These are phyloP conservation scores for Centropristis striata DNA, from an alignment of 2,113 vertebrate genomes.

Conservation along the genomic window DNA sequence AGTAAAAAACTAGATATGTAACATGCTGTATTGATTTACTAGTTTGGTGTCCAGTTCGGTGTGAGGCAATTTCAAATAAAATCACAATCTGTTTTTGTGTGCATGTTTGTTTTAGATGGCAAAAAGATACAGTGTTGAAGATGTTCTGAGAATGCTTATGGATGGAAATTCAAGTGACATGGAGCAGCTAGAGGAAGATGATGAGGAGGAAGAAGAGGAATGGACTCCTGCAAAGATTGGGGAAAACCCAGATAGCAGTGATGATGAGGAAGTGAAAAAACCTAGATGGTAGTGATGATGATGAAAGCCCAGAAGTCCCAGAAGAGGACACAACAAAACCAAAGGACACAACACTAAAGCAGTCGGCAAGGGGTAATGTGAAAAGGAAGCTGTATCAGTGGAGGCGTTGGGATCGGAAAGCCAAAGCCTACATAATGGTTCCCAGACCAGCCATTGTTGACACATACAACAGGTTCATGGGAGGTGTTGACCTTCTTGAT, in stretches of 20 bases:
- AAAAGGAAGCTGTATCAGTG: background rate
- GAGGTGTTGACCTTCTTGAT: background rate
- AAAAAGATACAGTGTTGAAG: background rate
- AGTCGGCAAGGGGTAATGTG: background rate
- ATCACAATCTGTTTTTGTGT: background rate
- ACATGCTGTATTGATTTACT: background rate
- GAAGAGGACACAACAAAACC: background rate
- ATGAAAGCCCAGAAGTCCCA: background rate
- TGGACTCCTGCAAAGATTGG: background rate
- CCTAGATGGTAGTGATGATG: background rate
- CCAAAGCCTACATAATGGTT: constrained; percentile 3
- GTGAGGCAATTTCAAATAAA: no score
- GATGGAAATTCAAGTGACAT: background rate
- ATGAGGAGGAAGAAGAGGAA: background rate
- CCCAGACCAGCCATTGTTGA: constrained; percentile 28
- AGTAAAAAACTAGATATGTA: background rate
- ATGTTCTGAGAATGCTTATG: background rate
- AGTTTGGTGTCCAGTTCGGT: no score
- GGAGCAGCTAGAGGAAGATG: background rate
- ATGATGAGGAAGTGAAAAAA: background rate
- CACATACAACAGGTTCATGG: constrained; percentile 12
- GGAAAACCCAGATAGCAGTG: background rate
- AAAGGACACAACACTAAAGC: background rate
- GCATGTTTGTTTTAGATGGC: background rate
- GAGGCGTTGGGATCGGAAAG: background rate